phyloP scores from a whole-genome alignment of 2,888 invertebrate species.

The Torymus auratus region DNA sequence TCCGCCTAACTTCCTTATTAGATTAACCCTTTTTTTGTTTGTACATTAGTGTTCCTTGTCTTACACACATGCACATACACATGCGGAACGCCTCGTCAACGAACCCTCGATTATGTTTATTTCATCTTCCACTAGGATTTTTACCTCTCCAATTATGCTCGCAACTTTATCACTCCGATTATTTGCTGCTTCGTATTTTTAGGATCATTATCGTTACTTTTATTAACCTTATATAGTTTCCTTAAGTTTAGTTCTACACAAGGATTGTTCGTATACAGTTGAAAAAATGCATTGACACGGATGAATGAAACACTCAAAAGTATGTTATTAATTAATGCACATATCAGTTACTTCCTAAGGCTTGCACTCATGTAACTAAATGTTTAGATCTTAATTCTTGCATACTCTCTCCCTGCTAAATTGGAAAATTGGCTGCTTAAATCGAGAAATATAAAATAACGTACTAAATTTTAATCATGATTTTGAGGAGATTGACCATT shows the following conservation, averaged over 20 bases:
- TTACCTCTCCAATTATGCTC: constrained; percentile 14
- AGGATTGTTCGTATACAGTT: constrained; percentile 7
- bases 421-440: constrained; percentile 37
- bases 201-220: constrained; percentile 4
- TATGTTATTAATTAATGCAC: constrained; percentile 44
- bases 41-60: no score
- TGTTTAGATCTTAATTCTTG: constrained; percentile 22
- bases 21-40: no score
- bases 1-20: no score
- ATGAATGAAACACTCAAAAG: constrained; percentile 31
- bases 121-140: constrained; percentile 1
- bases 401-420: constrained; percentile 26
- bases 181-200: constrained; percentile 30
- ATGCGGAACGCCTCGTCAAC: no score
- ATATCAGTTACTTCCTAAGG: constrained; percentile 13
- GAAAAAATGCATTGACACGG: neutral
- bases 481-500: constrained; percentile 14
- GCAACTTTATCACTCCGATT: neutral
- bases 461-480: constrained; percentile 1
- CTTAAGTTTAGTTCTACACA: constrained; percentile 20
- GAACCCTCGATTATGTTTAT: no score
- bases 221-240: constrained; percentile 34
- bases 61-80: no score
- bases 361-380: constrained; percentile 24
- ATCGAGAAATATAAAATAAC: constrained; percentile 17